Conservation (phyloP, 2,113 vertebrate genomes). For the Sprattus sprattus region DNA sequence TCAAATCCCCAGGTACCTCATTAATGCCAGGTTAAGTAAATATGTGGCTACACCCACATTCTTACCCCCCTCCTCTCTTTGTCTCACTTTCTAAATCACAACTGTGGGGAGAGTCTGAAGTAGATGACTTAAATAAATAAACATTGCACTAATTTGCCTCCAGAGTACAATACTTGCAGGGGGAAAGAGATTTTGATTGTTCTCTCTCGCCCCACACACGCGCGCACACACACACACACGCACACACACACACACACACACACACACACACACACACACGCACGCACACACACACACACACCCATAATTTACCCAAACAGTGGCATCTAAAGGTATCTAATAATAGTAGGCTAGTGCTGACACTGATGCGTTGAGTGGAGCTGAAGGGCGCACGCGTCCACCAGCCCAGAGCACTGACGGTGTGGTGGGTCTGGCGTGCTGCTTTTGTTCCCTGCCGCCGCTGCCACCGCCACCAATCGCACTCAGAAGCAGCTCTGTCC, state of each 20-base stretch:
- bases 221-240: not conserved
- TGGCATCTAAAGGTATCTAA: conserved; percentile 7
- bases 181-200: conserved; percentile 24
- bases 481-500: conserved; percentile 26
- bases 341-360: not conserved
- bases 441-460: conserved; percentile 16
- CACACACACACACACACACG: not conserved
- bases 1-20: conserved; percentile 70
- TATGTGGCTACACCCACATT: conserved; percentile 55
- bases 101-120: conserved; percentile 25
- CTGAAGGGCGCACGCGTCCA: not conserved
- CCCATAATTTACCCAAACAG: conserved; percentile 18
- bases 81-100: conserved; percentile 48
- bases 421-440: not conserved
- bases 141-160: conserved; percentile 42
- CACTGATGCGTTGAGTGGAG: not conserved
- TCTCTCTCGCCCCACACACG: conserved; percentile 14
- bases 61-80: conserved; percentile 38
- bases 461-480: not conserved
- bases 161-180: conserved; percentile 28
- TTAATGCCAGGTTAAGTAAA: conserved; percentile 75
- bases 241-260: not conserved
- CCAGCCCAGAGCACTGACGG: not conserved
- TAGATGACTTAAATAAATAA: conserved; percentile 21
- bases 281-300: not conserved